A percentile compares a stretch with the other conserved stretches of the same genome.
These are phyloP conservation scores for Xiphorhynchus elegans DNA, from an alignment of 2,113 vertebrate genomes.

Conservation along the genomic window DNA sequence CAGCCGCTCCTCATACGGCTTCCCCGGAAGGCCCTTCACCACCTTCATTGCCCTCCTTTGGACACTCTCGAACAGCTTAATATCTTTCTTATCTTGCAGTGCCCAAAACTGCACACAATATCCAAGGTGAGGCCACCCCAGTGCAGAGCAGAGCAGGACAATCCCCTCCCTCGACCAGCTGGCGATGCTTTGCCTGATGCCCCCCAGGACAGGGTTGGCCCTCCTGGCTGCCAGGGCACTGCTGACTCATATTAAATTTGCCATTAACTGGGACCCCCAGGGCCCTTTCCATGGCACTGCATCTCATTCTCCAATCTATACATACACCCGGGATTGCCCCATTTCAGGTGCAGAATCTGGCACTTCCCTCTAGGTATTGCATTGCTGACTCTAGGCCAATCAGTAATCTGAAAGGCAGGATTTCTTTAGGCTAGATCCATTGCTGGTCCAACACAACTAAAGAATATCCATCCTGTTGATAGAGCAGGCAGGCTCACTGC, in stretches of 20 bases:
- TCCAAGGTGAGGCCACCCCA: too few relatives aligned
- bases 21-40: too few relatives aligned
- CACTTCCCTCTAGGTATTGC: background rate
- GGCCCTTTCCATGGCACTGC: background rate
- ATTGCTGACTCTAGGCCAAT: background rate
- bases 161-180: background rate
- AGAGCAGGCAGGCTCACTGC: background rate
- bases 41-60: too few relatives aligned
- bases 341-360: background rate
- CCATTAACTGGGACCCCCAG: background rate
- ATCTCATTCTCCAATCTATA: background rate
- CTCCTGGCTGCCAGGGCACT: background rate
- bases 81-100: too few relatives aligned
- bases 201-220: background rate
- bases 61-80: too few relatives aligned
- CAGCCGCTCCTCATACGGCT: too few relatives aligned
- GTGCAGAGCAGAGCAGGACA: too few relatives aligned
- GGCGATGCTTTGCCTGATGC: background rate
- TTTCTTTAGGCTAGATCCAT: background rate
- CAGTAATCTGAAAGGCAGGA: background rate
- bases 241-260: background rate
- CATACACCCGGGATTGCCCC: background rate
- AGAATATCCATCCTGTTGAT: rapidly evolving
- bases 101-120: too few relatives aligned
- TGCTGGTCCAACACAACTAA: background rate